Conservation (phyloP, 2,888 invertebrate species). For the Bombylius discolor region DNA sequence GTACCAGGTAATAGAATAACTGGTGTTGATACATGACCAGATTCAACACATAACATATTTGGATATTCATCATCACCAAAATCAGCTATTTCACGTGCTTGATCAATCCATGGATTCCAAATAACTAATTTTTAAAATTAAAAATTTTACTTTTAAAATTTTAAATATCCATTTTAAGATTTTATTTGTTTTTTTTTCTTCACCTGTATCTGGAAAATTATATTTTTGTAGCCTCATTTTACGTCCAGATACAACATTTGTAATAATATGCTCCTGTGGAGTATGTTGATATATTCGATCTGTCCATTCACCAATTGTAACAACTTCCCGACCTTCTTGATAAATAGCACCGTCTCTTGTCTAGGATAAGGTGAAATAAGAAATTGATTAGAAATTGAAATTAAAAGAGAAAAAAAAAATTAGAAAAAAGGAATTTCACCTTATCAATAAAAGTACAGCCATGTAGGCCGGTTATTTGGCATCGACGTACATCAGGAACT, state of each 20-base stretch:
- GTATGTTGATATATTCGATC: slow-evolving; percentile 90
- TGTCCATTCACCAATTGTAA: slow-evolving; percentile 83
- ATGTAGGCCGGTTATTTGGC: slow-evolving; percentile 84
- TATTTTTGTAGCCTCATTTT: slow-evolving; percentile 89
- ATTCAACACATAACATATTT: slow-evolving; percentile 93
- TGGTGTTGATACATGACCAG: slow-evolving; percentile 79
- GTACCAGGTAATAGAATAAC: slow-evolving; percentile 79
- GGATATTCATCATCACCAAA: slow-evolving; percentile 96
- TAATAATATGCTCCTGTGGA: slow-evolving; percentile 82
- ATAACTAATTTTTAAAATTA: slow-evolving; percentile 45
- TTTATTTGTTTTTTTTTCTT: slow-evolving; percentile 7
- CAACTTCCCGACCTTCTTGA: slow-evolving; percentile 82
- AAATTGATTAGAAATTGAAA: background rate
- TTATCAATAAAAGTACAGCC: slow-evolving; percentile 84
- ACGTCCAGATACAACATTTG: slow-evolving; percentile 80
- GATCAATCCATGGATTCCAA: slow-evolving; percentile 95
- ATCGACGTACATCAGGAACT: slow-evolving; percentile 84
- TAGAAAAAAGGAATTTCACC: slow-evolving; percentile 38
- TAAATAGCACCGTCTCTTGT: slow-evolving; percentile 74
- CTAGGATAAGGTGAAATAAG: slow-evolving; percentile 33
- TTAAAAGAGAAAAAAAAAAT: too few species aligned
- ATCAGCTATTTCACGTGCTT: slow-evolving; percentile 82
- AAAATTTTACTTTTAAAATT: too few species aligned
- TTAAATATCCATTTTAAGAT: too few species aligned
- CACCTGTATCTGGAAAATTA: slow-evolving; percentile 87